Evolutionary conservation across 2,113 vertebrate species (phyloP).

Genomic region (Leptosomus discolor): DNA sequence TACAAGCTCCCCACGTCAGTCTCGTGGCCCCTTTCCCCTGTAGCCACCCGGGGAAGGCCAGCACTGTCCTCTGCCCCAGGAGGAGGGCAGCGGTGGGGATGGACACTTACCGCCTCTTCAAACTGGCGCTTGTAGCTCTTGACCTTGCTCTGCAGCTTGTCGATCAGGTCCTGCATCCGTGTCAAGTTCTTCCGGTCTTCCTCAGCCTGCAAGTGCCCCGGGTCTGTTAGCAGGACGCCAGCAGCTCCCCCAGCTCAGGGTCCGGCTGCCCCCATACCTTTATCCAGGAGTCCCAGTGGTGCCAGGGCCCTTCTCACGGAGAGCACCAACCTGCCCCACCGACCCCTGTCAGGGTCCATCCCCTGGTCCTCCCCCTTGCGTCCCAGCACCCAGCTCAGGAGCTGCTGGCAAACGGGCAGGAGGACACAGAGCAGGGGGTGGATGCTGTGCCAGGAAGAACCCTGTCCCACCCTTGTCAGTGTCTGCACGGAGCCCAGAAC

Average conservation of each 20-base stretch:
- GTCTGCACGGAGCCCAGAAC: background rate
- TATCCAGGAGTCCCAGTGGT: background rate
- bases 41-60: background rate
- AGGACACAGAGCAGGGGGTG: background rate
- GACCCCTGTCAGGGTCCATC: too few species aligned
- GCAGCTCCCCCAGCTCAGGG: background rate
- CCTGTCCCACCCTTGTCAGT: fast-evolving
- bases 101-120: conserved; percentile 85
- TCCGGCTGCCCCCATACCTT: background rate
- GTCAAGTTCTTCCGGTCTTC: conserved; percentile 91
- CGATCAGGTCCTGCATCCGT: conserved; percentile 91
- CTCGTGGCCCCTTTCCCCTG: background rate
- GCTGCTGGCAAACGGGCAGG: background rate
- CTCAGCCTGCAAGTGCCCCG: conserved; percentile 74
- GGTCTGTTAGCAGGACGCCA: background rate
- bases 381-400: background rate
- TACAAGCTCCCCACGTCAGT: fast-evolving
- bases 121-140: conserved; percentile 94
- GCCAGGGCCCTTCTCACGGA: background rate
- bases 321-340: background rate
- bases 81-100: fast-evolving
- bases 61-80: background rate
- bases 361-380: background rate
- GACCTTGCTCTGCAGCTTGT: conserved; percentile 92
- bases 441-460: background rate